Conservation (phyloP, 2,113 vertebrate species). For the Alaudala cheleensis region DNA sequence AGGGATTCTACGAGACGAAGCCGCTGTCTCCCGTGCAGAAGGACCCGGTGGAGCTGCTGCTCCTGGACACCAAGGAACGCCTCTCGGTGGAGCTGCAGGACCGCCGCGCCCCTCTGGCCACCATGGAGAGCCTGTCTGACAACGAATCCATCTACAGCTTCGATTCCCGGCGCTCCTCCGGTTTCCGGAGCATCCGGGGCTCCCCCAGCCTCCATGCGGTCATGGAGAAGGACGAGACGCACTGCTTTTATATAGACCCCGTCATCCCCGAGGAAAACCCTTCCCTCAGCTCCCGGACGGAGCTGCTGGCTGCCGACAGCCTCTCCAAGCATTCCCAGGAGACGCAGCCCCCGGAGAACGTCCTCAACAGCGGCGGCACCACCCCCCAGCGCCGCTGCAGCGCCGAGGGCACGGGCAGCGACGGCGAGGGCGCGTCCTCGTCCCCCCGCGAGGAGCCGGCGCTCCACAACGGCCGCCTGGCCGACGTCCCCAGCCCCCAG, state of each 20-base stretch:
- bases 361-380: slow-evolving; percentile 70
- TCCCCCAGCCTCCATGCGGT: slow-evolving; percentile 93
- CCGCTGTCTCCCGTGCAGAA: slow-evolving; percentile 75
- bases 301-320: slow-evolving; percentile 91
- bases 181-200: slow-evolving; percentile 88
- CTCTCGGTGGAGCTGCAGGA: slow-evolving; percentile 90
- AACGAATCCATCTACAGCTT: slow-evolving; percentile 96
- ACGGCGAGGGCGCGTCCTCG: slow-evolving; percentile 48
- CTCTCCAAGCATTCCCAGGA: slow-evolving; percentile 87
- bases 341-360: slow-evolving; percentile 73
- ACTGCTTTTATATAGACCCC: slow-evolving; percentile 90
- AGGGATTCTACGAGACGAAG: slow-evolving; percentile 93
- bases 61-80: slow-evolving; percentile 90
- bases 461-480: slow-evolving; percentile 86
- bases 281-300: slow-evolving; percentile 94
- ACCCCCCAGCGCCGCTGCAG: slow-evolving; percentile 74
- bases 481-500: slow-evolving; percentile 88
- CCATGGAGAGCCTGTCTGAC: slow-evolving; percentile 97
- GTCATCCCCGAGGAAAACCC: slow-evolving; percentile 96
- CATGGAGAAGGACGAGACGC: slow-evolving; percentile 81
- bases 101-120: slow-evolving; percentile 90
- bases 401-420: slow-evolving; percentile 37
- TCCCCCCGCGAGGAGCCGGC: slow-evolving; percentile 63
- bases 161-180: slow-evolving; percentile 94
- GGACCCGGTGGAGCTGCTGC: slow-evolving; percentile 90